Conservation (phyloP, 2,113 vertebrate genomes). For the Mirza zaza region DNA sequence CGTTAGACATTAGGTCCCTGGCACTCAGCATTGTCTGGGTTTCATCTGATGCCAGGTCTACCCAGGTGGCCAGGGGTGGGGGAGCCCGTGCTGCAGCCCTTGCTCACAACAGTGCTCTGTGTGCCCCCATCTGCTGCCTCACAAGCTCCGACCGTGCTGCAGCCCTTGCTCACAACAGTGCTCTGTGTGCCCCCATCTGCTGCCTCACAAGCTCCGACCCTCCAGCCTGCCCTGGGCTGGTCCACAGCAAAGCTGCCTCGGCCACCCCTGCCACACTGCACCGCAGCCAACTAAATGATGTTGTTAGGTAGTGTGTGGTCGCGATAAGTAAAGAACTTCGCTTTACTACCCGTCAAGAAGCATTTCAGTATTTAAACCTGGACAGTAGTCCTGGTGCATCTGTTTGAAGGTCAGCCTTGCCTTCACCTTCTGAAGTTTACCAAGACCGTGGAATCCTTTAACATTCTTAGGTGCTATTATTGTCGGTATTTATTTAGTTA, state of each 20-base stretch:
- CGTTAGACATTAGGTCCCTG: not conserved
- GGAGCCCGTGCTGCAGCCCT: not conserved
- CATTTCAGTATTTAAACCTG: not conserved
- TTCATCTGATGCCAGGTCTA: not conserved
- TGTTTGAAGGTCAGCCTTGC: not conserved
- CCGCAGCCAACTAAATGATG: not conserved
- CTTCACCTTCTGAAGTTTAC: not conserved
- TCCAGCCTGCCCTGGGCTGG: no score
- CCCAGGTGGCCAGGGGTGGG: not conserved
- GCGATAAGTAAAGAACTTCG: not conserved
- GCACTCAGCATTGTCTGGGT: not conserved
- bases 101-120: not conserved
- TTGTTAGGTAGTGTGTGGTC: no score
- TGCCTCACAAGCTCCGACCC: not conserved
- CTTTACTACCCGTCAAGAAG: not conserved
- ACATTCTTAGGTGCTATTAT: not conserved
- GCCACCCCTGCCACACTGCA: not conserved
- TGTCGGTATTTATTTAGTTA: not conserved
- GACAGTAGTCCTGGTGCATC: no score
- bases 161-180: no score
- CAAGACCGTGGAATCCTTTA: not conserved
- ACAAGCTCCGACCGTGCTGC: no score
- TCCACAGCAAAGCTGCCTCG: not conserved
- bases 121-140: not conserved
- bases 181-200: no score